phyloP scores from a whole-genome alignment of 2,113 vertebrate genomes.

The Thunnus maccoyii region DNA sequence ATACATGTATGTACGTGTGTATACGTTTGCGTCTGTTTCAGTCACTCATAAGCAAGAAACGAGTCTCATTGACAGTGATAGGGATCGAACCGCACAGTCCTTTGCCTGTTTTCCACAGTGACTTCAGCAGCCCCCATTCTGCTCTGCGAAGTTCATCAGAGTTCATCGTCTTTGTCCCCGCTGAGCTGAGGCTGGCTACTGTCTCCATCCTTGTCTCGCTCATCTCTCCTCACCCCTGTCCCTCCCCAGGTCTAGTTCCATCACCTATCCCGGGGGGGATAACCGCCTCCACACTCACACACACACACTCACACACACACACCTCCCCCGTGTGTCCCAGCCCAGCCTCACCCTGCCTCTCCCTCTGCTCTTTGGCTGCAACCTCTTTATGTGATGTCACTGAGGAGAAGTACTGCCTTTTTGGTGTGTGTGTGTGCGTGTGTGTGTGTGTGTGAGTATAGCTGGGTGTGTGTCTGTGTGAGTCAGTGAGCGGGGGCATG shows the following conservation, averaged over 20 bases:
- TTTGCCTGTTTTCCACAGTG: constrained; percentile 40
- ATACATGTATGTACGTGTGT: neutral
- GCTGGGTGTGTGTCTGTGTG: constrained; percentile 55
- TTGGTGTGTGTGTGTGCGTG: constrained; percentile 19
- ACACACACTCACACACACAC: neutral
- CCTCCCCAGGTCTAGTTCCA: constrained; percentile 55
- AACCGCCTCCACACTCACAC: constrained; percentile 33
- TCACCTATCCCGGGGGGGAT: constrained; percentile 55
- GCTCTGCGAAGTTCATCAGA: constrained; percentile 66
- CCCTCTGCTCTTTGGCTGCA: constrained; percentile 57
- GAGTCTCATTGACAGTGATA: constrained; percentile 21
- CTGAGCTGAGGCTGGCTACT: constrained; percentile 59
- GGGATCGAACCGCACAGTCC: constrained; percentile 35
- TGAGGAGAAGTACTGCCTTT: constrained; percentile 53
- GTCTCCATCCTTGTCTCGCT: constrained; percentile 63
- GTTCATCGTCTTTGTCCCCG: constrained; percentile 69
- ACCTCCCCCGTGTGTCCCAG: constrained; percentile 45
- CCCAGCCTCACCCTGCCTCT: constrained; percentile 55
- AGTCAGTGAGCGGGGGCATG: constrained; percentile 47
- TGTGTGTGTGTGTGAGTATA: constrained; percentile 33
- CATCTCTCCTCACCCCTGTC: constrained; percentile 62
- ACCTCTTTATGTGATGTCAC: constrained; percentile 75
- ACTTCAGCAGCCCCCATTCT: constrained; percentile 38
- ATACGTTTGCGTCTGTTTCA: neutral
- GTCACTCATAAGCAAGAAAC: constrained; percentile 13